Evolutionary conservation across 2,113 vertebrate species (phyloP), one percentile per base, ranked within the genome.

Genomic region (Heptranchias perlo): DNA sequence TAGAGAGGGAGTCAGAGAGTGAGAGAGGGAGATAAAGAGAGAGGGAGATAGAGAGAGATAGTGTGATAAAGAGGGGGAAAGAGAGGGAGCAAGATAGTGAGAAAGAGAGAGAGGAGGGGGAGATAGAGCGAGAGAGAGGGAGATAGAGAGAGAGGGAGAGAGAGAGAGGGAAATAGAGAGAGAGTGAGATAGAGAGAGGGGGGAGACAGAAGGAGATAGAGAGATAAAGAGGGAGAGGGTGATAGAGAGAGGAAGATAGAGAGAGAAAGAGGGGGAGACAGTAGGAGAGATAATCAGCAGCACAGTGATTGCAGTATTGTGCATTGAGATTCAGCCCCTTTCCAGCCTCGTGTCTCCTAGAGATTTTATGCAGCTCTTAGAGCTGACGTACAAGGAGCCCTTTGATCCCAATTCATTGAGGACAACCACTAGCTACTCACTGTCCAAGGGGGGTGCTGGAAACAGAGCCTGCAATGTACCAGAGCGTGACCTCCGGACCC

Each of bases 391-490:
- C 47, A 95, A 67, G 64, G 23, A 49, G 64, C 39, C 39, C 93
- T 95, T 95, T 95, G 64, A 95, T 95, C 65, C 44, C 94, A 95
- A 47, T 95, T 95, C 23, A 49, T 52, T 95, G 94, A 95, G 62
- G 93, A 94, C 93, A 94, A 92, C 62, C 44, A 67, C 13, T 62
- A 49, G 65, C 94, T 52, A 49, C 94, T 69, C 13, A 67, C 44
- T 95, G 94, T 95, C 44, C 64, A 6, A 39, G n/a, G 54, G 89
- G 58, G 47, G 23, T 62, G 54, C 54, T 39, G 58, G 7, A 93
- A 93, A 95, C 94, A 95, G 94, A 95, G 65, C 94, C 65, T 49
- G 65, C 65, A 69, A 67, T 95, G 65, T 95, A 35, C 52, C 65
- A 52, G 25, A 73, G 47, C 44, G 10, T 95, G 94, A 95, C 64